These are phyloP conservation scores for Coptodon rendalli DNA, from an alignment of 2,113 vertebrate genomes.

Conservation along the genomic window DNA sequence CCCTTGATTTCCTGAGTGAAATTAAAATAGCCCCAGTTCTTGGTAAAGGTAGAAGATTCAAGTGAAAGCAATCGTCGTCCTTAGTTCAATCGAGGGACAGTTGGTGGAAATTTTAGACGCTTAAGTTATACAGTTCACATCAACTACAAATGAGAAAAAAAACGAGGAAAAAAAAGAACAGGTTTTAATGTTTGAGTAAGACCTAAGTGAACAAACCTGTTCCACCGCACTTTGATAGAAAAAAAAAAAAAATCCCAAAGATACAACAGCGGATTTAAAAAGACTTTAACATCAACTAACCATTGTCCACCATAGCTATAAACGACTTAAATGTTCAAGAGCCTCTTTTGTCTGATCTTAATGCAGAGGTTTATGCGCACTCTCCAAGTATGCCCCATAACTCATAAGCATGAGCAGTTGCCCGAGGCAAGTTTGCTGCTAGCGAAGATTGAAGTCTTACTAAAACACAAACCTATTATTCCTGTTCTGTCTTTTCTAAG, in stretches of 20 bases:
- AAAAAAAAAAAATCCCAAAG: not conserved
- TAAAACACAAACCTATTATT: conserved; percentile 42
- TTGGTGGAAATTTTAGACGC: not conserved
- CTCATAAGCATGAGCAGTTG: not conserved
- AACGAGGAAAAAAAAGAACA: not conserved
- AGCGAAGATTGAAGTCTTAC: not conserved
- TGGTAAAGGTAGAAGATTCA: conserved; percentile 48
- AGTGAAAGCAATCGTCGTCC: not conserved
- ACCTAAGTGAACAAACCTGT: not conserved
- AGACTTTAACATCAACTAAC: not conserved
- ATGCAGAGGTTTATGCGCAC: not conserved
- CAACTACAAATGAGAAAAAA: not conserved
- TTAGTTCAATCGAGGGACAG: not conserved
- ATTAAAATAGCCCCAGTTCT: conserved; percentile 65
- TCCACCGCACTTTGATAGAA: not conserved
- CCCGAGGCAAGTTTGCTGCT: not conserved
- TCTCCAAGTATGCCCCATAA: not conserved
- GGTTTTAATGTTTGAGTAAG: not conserved
- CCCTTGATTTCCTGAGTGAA: conserved; percentile 38
- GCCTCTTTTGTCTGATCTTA: not conserved
- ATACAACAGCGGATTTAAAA: not conserved
- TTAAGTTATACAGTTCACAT: not conserved
- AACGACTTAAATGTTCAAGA: not conserved
- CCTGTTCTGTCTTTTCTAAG: conserved; percentile 22
- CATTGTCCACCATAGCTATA: not conserved